Conservation (phyloP, 1,140 invertebrate genomes). For the Panagrolaimus sp. region DNA sequence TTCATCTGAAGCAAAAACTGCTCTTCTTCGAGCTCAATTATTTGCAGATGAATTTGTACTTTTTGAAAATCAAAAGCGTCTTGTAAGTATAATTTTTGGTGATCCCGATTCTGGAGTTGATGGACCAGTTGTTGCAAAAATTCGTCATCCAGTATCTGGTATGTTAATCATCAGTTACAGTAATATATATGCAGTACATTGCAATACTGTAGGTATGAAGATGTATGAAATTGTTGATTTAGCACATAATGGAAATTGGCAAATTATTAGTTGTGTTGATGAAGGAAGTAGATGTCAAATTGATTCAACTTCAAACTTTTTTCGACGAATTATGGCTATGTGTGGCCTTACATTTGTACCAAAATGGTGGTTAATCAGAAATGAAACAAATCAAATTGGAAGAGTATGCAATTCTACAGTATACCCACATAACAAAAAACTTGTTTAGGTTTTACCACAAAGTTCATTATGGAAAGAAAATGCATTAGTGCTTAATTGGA, state of each 20-base stretch:
- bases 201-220: constrained; percentile 40
- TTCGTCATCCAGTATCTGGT: constrained; percentile 50
- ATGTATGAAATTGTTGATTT: constrained; percentile 41
- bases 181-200: neutral
- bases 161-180: constrained; percentile 5
- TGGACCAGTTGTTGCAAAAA: constrained; percentile 38
- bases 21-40: constrained; percentile 38
- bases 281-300: constrained; percentile 42
- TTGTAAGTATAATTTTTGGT: constrained; percentile 41
- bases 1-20: constrained; percentile 18
- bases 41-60: constrained; percentile 46
- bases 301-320: constrained; percentile 32
- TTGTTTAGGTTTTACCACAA: constrained; percentile 35
- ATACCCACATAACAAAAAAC: neutral
- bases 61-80: constrained; percentile 47
- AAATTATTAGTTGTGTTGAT: constrained; percentile 37
- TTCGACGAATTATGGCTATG: constrained; percentile 32
- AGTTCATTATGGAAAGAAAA: constrained; percentile 44
- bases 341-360: constrained; percentile 41
- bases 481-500: constrained; percentile 33
- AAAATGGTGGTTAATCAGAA: constrained; percentile 43
- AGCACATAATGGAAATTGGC: constrained; percentile 32
- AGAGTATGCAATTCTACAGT: constrained; percentile 19
- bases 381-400: constrained; percentile 35
- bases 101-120: constrained; percentile 20